A percentile compares a stretch with the other conserved stretches of the same genome.
These are phyloP conservation scores for Drosophila niveifrons DNA, from an alignment of 2,888 invertebrate genomes.

Conservation along the genomic window DNA sequence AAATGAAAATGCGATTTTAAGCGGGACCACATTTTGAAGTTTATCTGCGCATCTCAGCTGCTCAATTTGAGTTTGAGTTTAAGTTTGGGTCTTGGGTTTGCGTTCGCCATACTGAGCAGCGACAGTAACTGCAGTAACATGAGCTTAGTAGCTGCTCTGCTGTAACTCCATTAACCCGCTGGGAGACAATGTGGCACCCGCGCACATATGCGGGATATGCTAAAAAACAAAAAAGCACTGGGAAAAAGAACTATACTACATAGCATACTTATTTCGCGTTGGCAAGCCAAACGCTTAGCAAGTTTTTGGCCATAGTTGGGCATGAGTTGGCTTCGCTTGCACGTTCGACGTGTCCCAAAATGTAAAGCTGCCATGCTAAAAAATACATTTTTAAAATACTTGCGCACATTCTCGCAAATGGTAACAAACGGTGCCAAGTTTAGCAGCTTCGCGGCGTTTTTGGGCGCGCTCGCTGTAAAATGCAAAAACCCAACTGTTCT, in stretches of 20 bases:
- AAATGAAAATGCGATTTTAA: constrained; percentile 53
- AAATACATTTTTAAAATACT: constrained; percentile 80
- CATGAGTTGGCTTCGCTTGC: constrained; percentile 23
- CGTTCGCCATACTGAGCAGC: background rate
- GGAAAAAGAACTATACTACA: constrained; percentile 41
- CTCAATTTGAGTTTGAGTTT: too few species aligned
- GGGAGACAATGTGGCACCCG: constrained; percentile 37
- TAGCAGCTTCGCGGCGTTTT: constrained; percentile 73
- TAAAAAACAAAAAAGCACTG: constrained; percentile 33
- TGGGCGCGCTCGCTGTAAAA: constrained; percentile 54
- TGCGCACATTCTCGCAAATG: constrained; percentile 72
- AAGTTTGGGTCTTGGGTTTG: background rate
- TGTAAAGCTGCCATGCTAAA: constrained; percentile 54
- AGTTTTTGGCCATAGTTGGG: constrained; percentile 26
- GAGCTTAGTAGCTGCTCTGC: constrained; percentile 25
- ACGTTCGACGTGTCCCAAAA: constrained; percentile 66
- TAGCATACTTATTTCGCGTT: constrained; percentile 52
- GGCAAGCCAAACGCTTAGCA: constrained; percentile 49
- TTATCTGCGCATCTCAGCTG: constrained; percentile 29
- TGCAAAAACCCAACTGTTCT: constrained; percentile 52
- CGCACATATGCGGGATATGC: constrained; percentile 10
- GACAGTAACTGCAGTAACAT: constrained; percentile 27
- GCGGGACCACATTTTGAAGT: constrained; percentile 48
- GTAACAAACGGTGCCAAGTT: constrained; percentile 78
- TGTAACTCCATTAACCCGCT: constrained; percentile 30